Percentiles rank a stretch among this genome's conserved stretches.
Conservation (phyloP, 2,113 vertebrate species). For the Benitochromis conjunctus region DNA sequence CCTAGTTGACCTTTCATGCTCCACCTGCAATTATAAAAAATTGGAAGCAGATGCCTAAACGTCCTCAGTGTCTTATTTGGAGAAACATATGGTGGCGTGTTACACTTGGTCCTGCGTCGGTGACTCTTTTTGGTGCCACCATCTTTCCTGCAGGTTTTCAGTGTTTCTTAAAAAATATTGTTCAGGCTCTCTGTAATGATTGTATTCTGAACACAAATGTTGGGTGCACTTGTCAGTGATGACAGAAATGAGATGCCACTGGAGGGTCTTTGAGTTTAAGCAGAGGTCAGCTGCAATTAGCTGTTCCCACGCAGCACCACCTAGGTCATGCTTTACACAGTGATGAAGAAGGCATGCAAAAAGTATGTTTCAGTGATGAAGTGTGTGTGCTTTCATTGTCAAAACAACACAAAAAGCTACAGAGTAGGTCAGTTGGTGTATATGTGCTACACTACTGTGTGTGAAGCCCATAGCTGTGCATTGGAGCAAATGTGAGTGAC, state of each 20-base stretch:
- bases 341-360: not conserved
- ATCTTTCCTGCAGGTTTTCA: no score
- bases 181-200: not conserved
- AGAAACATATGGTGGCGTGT: slow-evolving; percentile 79
- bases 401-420: not conserved
- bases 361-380: not conserved
- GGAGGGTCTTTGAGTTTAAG: not conserved
- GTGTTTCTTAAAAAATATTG: accelerated
- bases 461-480: not conserved
- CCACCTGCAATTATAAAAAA: slow-evolving; percentile 90
- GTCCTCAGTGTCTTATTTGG: slow-evolving; percentile 77
- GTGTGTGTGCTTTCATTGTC: not conserved
- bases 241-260: not conserved
- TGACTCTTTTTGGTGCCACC: not conserved
- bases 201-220: not conserved
- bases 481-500: no score
- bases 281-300: not conserved
- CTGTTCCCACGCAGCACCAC: not conserved
- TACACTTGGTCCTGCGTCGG: not conserved
- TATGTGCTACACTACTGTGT: not conserved
- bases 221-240: not conserved
- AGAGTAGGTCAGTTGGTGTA: not conserved
- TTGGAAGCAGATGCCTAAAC: slow-evolving; percentile 94
- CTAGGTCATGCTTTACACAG: not conserved
- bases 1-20: slow-evolving; percentile 91